Base-by-base conservation (phyloP, 2,888 invertebrate genomes). In the Mythimna albipuncta region DNA sequence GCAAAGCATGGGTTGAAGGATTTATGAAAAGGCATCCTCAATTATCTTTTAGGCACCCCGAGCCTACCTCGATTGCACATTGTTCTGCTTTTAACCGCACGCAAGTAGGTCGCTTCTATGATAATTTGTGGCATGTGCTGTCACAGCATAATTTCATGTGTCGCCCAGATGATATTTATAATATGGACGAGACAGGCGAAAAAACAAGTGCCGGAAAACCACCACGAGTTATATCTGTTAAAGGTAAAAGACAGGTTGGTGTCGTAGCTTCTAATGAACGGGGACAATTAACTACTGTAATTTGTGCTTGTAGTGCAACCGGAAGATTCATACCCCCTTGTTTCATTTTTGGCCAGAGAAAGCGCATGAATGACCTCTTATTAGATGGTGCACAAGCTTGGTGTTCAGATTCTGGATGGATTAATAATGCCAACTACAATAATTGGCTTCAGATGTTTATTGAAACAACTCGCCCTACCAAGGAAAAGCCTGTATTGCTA, bases 321-420 rank as follows among this genome's bases (percentile, higher is more conserved):
- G 89, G 88, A 9, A 41, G 75, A 19, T 89, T 86, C 79, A 57
- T 90, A 47, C 87, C 89, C 75, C 88, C 90, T 3, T 86, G 50
- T 50, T 50, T 50, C 50, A 50, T 50, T 50, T 50, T 50, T 50
- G 50, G 50, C 50, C 50, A 50, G 50, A 50, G 50, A 50, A 50
- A 50, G 50, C 50, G 82, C n/a, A 35, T 81, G 59, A 54, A 26
- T 52, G 79, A 54, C 70, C 52, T 16, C 52, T 63, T 83, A 35
- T 59, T 84, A 54, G 82, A 83, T 85, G 86, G 81, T 41, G 41
- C 41, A 41, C 41, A 83, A 59, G 82, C 84, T 62, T 86, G 84
- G 32, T 35, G 16, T 59, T 35, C 59, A 59, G 35, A 59, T 50
- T 50, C 50, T 59, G 59, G 59, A 32, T 59, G 59, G 59, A 59